Conservation (phyloP, 2,888 invertebrate species). For the Colostygia pectinataria region DNA sequence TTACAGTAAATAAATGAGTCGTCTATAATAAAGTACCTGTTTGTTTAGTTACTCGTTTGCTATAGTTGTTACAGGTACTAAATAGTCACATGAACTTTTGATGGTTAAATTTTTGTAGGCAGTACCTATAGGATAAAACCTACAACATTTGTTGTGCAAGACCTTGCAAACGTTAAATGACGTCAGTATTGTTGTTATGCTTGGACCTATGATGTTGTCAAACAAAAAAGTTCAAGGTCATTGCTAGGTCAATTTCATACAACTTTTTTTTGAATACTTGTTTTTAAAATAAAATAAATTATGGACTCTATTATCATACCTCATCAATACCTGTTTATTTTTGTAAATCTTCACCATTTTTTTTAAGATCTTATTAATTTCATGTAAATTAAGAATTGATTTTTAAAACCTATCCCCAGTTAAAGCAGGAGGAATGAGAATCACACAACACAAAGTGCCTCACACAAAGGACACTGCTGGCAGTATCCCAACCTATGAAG, state of each 20-base stretch:
- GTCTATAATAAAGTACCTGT: too few species aligned
- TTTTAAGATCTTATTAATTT: too few species aligned
- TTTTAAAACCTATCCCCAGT: constrained; percentile 81
- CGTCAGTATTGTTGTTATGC: constrained; percentile 28
- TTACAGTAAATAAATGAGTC: too few species aligned
- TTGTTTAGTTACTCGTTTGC: constrained; percentile 7
- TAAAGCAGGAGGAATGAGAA: constrained; percentile 96
- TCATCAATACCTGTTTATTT: too few species aligned
- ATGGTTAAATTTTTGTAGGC: not conserved
- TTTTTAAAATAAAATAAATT: too few species aligned
- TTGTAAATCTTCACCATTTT: not conserved
- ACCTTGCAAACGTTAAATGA: constrained; percentile 33
- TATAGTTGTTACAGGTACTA: too few species aligned
- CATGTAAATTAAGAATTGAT: not conserved
- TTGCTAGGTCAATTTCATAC: not conserved
- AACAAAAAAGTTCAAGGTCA: constrained; percentile 22
- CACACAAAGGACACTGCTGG: constrained; percentile 84
- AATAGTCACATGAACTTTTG: too few species aligned
- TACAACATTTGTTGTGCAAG: not conserved
- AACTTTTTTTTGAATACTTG: too few species aligned
- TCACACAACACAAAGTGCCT: constrained; percentile 92
- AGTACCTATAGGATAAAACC: not conserved
- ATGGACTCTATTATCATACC: too few species aligned
- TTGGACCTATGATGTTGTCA: constrained; percentile 9
- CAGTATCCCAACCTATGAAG: constrained; percentile 85